These are phyloP conservation scores for Julus scanicus DNA, from an alignment of 2,888 invertebrate species.

Conservation along the genomic window DNA sequence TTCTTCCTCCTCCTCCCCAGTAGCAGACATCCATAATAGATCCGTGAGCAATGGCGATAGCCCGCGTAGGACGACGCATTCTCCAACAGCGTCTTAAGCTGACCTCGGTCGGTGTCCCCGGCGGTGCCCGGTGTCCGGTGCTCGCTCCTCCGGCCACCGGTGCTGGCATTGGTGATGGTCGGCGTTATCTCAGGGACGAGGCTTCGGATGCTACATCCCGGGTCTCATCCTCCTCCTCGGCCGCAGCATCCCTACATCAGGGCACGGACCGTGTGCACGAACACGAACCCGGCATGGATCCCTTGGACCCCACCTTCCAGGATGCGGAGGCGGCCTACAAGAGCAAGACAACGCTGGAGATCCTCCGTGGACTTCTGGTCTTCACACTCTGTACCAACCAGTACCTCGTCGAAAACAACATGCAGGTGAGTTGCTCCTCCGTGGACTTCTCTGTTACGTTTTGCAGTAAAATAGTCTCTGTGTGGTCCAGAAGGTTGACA, in stretches of 20 bases:
- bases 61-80: background rate
- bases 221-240: background rate
- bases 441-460: no score
- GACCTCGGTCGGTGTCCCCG: background rate
- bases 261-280: background rate
- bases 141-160: no score
- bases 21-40: background rate
- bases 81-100: conserved; percentile 8
- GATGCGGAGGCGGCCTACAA: conserved; percentile 92
- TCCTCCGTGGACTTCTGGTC: conserved; percentile 89
- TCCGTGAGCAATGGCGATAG: background rate
- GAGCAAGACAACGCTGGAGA: conserved; percentile 93
- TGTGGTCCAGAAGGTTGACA: background rate
- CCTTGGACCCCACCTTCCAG: conserved; percentile 84
- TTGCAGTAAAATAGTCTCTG: no score
- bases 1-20: background rate
- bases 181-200: background rate
- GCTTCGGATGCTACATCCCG: conserved; percentile 3
- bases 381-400: conserved; percentile 90
- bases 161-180: background rate
- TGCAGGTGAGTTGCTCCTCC: conserved; percentile 75
- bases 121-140: background rate
- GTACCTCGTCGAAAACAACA: conserved; percentile 90
- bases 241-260: background rate
- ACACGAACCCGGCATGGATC: conserved; percentile 69